A percentile compares a stretch with the other conserved stretches of the same genome.
phyloP scores from a whole-genome alignment of 2,888 invertebrate genomes.

The Hypsopygia costalis region DNA sequence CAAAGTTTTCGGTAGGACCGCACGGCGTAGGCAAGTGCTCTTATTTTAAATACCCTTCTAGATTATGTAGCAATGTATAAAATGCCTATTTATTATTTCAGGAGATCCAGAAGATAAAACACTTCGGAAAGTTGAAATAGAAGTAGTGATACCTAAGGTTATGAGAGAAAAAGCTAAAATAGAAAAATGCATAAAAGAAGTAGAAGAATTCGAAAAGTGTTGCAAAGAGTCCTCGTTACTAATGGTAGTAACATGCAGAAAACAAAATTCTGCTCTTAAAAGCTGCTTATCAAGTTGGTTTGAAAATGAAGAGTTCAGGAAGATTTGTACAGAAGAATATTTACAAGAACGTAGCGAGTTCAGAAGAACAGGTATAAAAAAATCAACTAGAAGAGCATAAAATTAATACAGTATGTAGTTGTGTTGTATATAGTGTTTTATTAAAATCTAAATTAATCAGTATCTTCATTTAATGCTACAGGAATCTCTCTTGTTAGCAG shows the following conservation, averaged over 20 bases:
- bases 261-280: conserved; percentile 85
- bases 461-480: conserved; percentile 59
- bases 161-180: conserved; percentile 90
- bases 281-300: conserved; percentile 89
- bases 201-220: conserved; percentile 85
- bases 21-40: conserved; percentile 73
- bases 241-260: conserved; percentile 88
- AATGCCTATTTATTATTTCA: conserved; percentile 37
- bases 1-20: conserved; percentile 72
- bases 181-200: conserved; percentile 89
- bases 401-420: conserved; percentile 15
- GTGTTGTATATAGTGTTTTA: conserved; percentile 36
- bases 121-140: conserved; percentile 93
- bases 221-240: conserved; percentile 84
- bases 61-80: background rate
- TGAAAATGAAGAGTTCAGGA: conserved; percentile 85
- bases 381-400: conserved; percentile 73
- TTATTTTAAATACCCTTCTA: background rate
- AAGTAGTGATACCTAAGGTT: conserved; percentile 93
- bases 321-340: conserved; percentile 89
- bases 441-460: conserved; percentile 44
- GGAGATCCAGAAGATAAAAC: conserved; percentile 92
- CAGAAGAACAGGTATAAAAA: conserved; percentile 88
- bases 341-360: conserved; percentile 90
- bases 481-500: conserved; percentile 80